Percentiles rank a stretch among this genome's conserved stretches.
These are phyloP conservation scores for Gortyna flavago DNA, from an alignment of 2,888 invertebrate species.

Conservation along the genomic window DNA sequence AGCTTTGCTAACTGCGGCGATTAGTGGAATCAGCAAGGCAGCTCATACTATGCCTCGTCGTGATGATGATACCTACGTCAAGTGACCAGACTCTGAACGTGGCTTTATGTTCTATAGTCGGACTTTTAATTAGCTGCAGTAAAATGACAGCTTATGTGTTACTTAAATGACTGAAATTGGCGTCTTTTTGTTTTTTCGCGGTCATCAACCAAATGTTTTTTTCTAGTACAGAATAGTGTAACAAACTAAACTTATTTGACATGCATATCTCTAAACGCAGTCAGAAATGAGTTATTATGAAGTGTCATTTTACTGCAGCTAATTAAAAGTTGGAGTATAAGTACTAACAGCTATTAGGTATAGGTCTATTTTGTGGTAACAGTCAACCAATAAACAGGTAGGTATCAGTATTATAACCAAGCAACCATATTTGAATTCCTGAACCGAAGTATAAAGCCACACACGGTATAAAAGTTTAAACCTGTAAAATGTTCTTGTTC, in stretches of 20 bases:
- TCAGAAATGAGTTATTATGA: too few relatives aligned
- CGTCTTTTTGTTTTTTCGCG: too few relatives aligned
- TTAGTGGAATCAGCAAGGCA: not conserved
- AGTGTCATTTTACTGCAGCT: too few relatives aligned
- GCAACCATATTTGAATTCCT: not conserved
- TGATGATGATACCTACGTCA: not conserved
- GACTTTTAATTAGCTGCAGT: too few relatives aligned
- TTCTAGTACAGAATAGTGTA: too few relatives aligned
- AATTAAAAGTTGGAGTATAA: too few relatives aligned
- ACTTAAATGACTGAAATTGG: too few relatives aligned
- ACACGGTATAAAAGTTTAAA: not conserved
- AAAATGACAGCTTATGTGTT: too few relatives aligned
- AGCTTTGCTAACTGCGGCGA: not conserved
- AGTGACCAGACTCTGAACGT: not conserved
- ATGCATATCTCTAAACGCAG: too few relatives aligned
- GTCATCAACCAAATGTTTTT: too few relatives aligned
- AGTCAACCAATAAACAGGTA: not conserved
- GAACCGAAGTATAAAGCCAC: not conserved
- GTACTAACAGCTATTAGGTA: not conserved
- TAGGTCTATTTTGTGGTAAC: too few relatives aligned
- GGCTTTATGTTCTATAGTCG: not conserved
- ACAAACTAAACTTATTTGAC: too few relatives aligned
- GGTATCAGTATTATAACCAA: not conserved
- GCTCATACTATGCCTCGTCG: not conserved
- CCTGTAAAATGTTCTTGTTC: slow-evolving; percentile 49